Conservation (phyloP, 2,113 vertebrate species). For the Mesocricetus auratus region DNA sequence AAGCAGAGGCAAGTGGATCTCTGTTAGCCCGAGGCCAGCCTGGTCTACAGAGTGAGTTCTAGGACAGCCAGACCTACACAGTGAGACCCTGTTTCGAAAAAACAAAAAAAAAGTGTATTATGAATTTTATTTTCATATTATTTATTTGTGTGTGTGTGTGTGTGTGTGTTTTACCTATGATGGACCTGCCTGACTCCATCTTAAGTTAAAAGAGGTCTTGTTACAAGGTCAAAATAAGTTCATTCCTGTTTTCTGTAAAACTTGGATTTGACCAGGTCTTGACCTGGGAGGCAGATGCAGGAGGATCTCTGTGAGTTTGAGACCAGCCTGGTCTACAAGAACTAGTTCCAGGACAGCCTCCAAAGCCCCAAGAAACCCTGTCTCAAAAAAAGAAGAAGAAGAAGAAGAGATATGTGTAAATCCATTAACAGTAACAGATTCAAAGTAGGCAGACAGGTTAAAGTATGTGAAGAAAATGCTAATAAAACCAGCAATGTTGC, state of each 20-base stretch:
- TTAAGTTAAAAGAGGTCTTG: not conserved
- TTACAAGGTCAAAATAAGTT: not conserved
- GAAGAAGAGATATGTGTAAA: constrained; percentile 60
- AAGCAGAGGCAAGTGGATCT: not conserved
- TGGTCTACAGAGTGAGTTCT: not conserved
- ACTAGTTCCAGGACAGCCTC: too few species aligned
- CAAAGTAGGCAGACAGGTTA: constrained; percentile 46
- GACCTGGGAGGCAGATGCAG: too few species aligned
- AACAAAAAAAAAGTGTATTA: not conserved
- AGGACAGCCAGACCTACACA: not conserved
- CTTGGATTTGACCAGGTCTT: not conserved
- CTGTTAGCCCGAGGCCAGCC: not conserved
- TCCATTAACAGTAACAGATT: constrained; percentile 55
- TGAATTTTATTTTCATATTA: too few species aligned
- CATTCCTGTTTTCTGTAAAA: not conserved
- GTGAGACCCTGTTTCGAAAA: not conserved
- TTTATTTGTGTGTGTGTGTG: not conserved
- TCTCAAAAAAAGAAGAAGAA: too few species aligned
- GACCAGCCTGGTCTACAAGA: too few species aligned
- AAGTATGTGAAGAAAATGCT: constrained; percentile 49
- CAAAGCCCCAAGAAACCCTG: too few species aligned
- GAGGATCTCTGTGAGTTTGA: too few species aligned
- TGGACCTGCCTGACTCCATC: not conserved
- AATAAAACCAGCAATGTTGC: constrained; percentile 27
- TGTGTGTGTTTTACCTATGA: not conserved